Percentiles rank a stretch among this genome's conserved stretches.
phyloP scores from a whole-genome alignment of 2,888 invertebrate species.

The Melieria omissa region DNA sequence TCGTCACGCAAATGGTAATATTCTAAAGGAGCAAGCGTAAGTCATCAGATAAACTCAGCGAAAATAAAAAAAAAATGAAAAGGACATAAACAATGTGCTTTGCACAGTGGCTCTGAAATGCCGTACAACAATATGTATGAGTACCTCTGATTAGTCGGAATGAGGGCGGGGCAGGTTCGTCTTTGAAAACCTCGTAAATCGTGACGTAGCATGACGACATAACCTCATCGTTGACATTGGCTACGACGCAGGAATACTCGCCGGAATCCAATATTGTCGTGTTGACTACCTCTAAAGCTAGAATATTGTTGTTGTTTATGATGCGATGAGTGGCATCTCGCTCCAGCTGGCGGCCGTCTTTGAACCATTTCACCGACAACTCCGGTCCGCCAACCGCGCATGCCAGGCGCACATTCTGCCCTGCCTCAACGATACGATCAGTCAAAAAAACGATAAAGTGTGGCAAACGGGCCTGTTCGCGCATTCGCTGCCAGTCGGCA shows the following conservation, averaged over 20 bases:
- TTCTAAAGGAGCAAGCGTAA: conserved; percentile 52
- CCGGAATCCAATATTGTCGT: conserved; percentile 73
- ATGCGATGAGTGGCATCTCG: conserved; percentile 66
- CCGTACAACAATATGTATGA: conserved; percentile 41
- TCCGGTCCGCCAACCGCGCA: conserved; percentile 82
- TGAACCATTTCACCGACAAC: conserved; percentile 79
- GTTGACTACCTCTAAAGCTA: conserved; percentile 71
- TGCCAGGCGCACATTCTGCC: conserved; percentile 80
- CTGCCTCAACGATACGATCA: conserved; percentile 80
- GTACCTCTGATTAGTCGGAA: conserved; percentile 76
- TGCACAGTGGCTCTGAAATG: conserved; percentile 51
- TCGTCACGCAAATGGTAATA: conserved; percentile 69
- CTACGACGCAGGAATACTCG: conserved; percentile 76
- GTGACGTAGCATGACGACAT: conserved; percentile 79
- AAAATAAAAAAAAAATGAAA: background rate
- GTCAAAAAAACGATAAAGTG: conserved; percentile 71
- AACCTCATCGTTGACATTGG: conserved; percentile 79
- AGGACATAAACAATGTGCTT: too few relatives aligned
- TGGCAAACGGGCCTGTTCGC: conserved; percentile 63
- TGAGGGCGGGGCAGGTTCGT: conserved; percentile 77
- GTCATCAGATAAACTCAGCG: background rate
- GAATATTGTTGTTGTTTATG: conserved; percentile 70
- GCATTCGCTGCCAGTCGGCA: conserved; percentile 64
- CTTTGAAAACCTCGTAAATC: conserved; percentile 79
- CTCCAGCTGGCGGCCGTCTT: conserved; percentile 71